phyloP scores from a whole-genome alignment of 2,797 vertebrate genomes.

The Huso huso region DNA sequence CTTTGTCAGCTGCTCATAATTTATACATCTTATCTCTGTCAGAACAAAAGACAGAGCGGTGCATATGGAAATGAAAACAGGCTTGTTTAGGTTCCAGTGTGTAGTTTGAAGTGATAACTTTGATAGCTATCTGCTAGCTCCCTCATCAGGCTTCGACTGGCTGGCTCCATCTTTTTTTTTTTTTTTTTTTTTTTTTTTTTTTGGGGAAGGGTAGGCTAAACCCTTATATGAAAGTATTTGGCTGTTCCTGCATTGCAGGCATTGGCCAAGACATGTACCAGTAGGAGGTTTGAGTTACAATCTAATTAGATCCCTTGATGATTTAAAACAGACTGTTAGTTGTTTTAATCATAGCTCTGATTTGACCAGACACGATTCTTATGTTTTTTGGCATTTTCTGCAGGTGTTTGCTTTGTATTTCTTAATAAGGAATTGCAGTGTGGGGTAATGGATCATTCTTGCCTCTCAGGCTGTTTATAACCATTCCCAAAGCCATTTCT shows the following conservation, averaged over 20 bases:
- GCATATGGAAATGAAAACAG: constrained; percentile 55
- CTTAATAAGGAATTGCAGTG: constrained; percentile 4
- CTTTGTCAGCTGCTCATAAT: constrained; percentile 98
- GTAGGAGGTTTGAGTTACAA: constrained; percentile 44
- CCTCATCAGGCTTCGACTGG: constrained; percentile 41
- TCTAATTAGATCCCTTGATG: constrained; percentile 56
- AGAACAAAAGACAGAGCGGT: constrained; percentile 87
- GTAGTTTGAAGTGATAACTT: constrained; percentile 50
- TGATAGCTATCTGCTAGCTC: constrained; percentile 54
- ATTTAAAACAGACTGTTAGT: constrained; percentile 37
- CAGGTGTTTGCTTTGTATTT: constrained; percentile 10
- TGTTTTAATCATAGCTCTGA: constrained; percentile 6
- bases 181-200: not conserved
- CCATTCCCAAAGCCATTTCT: constrained; percentile 1
- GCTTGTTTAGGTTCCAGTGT: constrained; percentile 57
- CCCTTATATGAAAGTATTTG: constrained; percentile 21
- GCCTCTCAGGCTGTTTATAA: not conserved
- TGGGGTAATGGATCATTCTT: constrained; percentile 7
- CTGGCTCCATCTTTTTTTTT: constrained; percentile 24
- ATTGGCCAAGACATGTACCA: constrained; percentile 38
- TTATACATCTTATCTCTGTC: constrained; percentile 97
- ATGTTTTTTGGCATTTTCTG: constrained; percentile 32
- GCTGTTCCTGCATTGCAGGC: constrained; percentile 33
- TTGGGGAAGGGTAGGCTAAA: constrained; percentile 24
- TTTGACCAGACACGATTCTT: constrained; percentile 21